Conservation (phyloP, 2,888 invertebrate genomes). For the Epinotia nisella region DNA sequence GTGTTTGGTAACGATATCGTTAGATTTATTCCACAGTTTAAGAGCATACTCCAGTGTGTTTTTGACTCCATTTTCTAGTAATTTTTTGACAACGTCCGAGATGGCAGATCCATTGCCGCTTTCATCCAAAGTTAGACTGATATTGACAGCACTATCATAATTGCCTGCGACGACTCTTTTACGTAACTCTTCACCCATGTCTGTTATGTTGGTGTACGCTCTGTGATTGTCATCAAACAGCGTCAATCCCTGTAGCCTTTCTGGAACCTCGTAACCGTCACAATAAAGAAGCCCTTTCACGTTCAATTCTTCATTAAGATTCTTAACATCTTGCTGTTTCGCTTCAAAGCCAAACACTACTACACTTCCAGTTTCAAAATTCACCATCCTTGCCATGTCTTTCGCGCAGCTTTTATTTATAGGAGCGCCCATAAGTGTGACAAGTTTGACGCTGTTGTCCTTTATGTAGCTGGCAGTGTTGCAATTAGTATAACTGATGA, state of each 20-base stretch:
- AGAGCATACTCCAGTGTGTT: slow-evolving; percentile 53
- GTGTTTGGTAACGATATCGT: slow-evolving; percentile 49
- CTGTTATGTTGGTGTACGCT: slow-evolving; percentile 52
- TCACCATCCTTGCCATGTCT: slow-evolving; percentile 61
- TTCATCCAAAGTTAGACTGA: slow-evolving; percentile 50
- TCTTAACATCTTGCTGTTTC: slow-evolving; percentile 51
- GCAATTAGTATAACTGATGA: slow-evolving; percentile 55
- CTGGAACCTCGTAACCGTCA: slow-evolving; percentile 50
- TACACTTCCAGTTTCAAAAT: slow-evolving; percentile 54
- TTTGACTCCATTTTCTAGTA: slow-evolving; percentile 48
- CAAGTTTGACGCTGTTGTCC: slow-evolving; percentile 54
- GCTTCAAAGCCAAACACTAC: slow-evolving; percentile 56
- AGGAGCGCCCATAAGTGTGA: slow-evolving; percentile 61
- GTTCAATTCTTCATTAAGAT: slow-evolving; percentile 51
- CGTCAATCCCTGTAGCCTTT: slow-evolving; percentile 49
- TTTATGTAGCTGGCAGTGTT: slow-evolving; percentile 60
- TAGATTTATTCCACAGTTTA: slow-evolving; percentile 52
- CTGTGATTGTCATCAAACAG: slow-evolving; percentile 51
- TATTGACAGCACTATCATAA: slow-evolving; percentile 52
- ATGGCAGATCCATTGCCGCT: slow-evolving; percentile 46
- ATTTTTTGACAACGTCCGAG: slow-evolving; percentile 48
- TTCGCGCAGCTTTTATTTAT: slow-evolving; percentile 60
- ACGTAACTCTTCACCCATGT: slow-evolving; percentile 50
- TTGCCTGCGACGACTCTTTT: slow-evolving; percentile 47
- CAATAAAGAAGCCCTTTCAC: slow-evolving; percentile 51